Percentiles rank a stretch among this genome's conserved stretches.
These are phyloP conservation scores for Stictocephala bisonia DNA, from an alignment of 2,888 invertebrate genomes.

Conservation along the genomic window DNA sequence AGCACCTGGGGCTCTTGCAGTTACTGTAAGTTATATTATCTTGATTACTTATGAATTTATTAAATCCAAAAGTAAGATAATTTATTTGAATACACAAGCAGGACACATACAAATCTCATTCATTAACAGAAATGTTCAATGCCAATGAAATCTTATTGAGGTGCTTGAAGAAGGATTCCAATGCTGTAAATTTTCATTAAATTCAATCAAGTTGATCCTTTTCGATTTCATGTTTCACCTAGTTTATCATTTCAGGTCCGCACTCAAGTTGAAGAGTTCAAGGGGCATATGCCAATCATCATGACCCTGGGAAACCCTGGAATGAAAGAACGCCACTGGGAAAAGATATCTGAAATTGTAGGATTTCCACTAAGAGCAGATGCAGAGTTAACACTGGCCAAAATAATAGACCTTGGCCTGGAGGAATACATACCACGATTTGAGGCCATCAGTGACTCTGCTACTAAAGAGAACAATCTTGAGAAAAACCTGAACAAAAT, in stretches of 20 bases:
- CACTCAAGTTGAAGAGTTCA: slow-evolving; percentile 85
- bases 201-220: too few species aligned
- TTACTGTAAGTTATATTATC: slow-evolving; percentile 6
- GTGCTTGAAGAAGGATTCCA: too few species aligned
- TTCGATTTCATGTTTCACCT: too few species aligned
- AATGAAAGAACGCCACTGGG: slow-evolving; percentile 93
- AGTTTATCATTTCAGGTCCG: too few species aligned
- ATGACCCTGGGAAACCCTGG: slow-evolving; percentile 95
- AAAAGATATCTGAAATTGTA: slow-evolving; percentile 92
- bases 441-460: slow-evolving; percentile 92
- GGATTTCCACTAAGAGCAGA: slow-evolving; percentile 92
- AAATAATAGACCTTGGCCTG: slow-evolving; percentile 87
- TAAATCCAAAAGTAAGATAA: neutral
- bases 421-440: slow-evolving; percentile 91
- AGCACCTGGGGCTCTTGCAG: slow-evolving; percentile 77
- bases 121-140: neutral
- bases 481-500: slow-evolving; percentile 91
- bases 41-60: slow-evolving; percentile 11
- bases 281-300: slow-evolving; percentile 90
- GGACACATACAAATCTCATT: neutral
- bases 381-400: slow-evolving; percentile 80
- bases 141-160: too few species aligned
- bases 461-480: slow-evolving; percentile 94
- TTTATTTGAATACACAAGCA: too few species aligned
- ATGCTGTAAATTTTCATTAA: too few species aligned